Evolutionary conservation across 2,888 invertebrate genomes (phyloP), one percentile per base, ranked within the genome.

Genomic region (Steinernema carpocapsae): DNA sequence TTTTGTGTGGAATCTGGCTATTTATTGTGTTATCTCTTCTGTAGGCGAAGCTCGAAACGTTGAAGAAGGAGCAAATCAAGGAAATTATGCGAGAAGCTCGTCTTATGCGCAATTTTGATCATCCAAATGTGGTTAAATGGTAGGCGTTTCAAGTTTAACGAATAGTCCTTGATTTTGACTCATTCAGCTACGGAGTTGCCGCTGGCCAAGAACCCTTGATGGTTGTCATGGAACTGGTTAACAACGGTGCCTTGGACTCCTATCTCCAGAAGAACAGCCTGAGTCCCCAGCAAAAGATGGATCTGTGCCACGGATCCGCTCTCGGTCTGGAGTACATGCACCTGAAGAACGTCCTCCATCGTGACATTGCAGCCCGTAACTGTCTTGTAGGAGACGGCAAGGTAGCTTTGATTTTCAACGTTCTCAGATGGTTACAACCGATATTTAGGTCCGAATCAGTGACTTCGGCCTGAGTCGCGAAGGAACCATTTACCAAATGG

Each of bases 391-490:
- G 71, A 2, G 59, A 29, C 14, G 59, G 29, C 3, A 72, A 72
- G 72, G 32, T 22, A 12, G 14, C n/a, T n/a, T 3, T 48, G n/a
- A 14, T 19, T 19, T 4, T 48, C 4, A 7, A 17, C 17, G 14
- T 2, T 14, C 4, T 19, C 3, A 7, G 3, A 7, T 48, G 3
- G 14, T 19, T 4, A 7, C 3, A n/a, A 48, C 17, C n/a, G n/a
- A n/a, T n/a, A 4, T 72, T n/a, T 52, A 75, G 14, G 78, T 81
- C 37, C 79, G 80, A 32, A 76, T 81, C 17, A 59, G 77, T n/a
- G 81, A 81, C 48, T 81, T 81, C 52, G 80, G 80, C 32, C 46
- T 81, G 45, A 76, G 78, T 48, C 75, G 77, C 12, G 71, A 70
- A 32, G 81, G 81, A 10, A 12, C 59, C 14, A 48, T 52, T 12